Conservation (phyloP, 2,797 vertebrate species). For the Brotula barbata region DNA sequence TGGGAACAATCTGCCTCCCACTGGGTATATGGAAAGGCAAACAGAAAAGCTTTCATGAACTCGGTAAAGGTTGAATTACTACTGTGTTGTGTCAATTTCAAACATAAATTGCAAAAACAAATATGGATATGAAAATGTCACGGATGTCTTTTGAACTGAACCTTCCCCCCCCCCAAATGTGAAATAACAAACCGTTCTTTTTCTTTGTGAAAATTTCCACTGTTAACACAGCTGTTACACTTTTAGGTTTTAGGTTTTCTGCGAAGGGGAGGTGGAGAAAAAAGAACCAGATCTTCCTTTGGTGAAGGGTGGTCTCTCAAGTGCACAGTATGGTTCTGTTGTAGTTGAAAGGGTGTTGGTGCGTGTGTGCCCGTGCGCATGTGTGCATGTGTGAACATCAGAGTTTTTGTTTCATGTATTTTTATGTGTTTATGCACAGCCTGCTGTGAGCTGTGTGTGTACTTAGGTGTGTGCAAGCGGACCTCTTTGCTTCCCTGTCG, state of each 20-base stretch:
- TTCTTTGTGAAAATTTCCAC: conserved; percentile 32
- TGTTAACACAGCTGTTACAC: conserved; percentile 45
- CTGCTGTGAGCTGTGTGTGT: conserved; percentile 60
- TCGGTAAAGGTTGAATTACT: background rate
- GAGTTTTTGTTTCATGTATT: conserved; percentile 61
- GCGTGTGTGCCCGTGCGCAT: conserved; percentile 28
- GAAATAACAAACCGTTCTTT: background rate
- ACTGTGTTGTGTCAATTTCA: background rate
- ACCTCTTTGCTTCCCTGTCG: conserved; percentile 43
- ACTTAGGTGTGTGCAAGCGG: conserved; percentile 48
- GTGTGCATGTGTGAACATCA: conserved; percentile 57
- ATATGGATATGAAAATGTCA: conserved; percentile 18
- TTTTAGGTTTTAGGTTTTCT: conserved; percentile 32
- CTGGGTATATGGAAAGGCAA: conserved; percentile 12
- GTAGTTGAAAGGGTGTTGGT: conserved; percentile 53
- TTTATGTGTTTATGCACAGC: conserved; percentile 44
- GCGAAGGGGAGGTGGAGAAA: conserved; percentile 34
- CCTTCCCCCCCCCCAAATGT: background rate
- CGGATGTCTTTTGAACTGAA: background rate
- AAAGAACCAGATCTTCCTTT: conserved; percentile 55
- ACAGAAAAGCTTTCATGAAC: conserved; percentile 1
- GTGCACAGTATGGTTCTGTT: conserved; percentile 53
- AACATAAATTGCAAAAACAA: conserved; percentile 1
- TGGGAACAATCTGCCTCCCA: conserved; percentile 11
- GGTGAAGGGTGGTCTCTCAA: conserved; percentile 55